A percentile compares a stretch with the other conserved stretches of the same genome.
phyloP scores from a whole-genome alignment of 2,797 vertebrate species.

The Micrastur ruficollis region DNA sequence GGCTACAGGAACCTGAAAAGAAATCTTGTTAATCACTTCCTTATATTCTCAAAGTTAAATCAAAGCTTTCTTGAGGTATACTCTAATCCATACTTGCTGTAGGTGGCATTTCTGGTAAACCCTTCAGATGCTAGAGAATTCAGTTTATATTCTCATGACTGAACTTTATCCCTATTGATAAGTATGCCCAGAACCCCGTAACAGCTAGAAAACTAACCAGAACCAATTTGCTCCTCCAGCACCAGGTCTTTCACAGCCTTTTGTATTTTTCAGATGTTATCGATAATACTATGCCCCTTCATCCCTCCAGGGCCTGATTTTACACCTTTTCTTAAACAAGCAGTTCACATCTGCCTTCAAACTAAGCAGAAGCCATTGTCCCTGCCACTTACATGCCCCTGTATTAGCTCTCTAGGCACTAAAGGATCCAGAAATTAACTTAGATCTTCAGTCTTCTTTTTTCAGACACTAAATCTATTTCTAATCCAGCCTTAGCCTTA shows the following conservation, averaged over 20 bases:
- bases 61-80: background rate
- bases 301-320: background rate
- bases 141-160: background rate
- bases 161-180: background rate
- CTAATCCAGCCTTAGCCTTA: background rate
- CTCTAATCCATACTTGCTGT: background rate
- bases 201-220: background rate
- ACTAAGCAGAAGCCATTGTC: background rate
- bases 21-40: background rate
- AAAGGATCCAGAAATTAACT: background rate
- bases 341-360: background rate
- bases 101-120: background rate
- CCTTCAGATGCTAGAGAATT: background rate
- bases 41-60: background rate
- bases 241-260: background rate
- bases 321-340: background rate
- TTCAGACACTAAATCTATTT: background rate
- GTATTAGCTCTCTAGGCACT: background rate
- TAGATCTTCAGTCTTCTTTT: background rate
- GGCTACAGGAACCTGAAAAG: background rate
- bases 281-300: background rate
- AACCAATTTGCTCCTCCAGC: background rate
- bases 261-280: background rate
- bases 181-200: background rate
- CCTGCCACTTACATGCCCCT: background rate